These are phyloP conservation scores for Drosophila kurseongensis DNA, from an alignment of 1,140 invertebrate genomes.

Conservation along the genomic window DNA sequence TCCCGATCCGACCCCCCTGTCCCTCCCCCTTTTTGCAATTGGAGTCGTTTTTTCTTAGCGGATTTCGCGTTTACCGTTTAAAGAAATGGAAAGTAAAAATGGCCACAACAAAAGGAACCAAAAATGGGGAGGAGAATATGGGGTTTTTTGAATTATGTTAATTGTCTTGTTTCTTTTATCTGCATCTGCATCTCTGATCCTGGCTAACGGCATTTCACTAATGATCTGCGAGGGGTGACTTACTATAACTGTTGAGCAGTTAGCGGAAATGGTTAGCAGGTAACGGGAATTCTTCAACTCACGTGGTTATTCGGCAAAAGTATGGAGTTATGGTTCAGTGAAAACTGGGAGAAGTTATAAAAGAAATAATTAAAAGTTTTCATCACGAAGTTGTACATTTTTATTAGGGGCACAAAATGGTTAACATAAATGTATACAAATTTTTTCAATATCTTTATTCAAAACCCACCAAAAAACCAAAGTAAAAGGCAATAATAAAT, in stretches of 20 bases:
- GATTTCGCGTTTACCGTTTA: constrained; percentile 77
- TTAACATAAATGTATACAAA: neutral
- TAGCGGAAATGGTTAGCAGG: constrained; percentile 21
- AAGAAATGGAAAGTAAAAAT: constrained; percentile 76
- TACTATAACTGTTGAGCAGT: constrained; percentile 1
- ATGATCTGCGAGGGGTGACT: constrained; percentile 22
- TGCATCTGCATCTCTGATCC: constrained; percentile 52
- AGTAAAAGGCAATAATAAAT: neutral
- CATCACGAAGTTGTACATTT: neutral
- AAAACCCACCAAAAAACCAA: no score
- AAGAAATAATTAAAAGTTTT: neutral
- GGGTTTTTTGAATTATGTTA: constrained; percentile 72
- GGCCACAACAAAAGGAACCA: constrained; percentile 26
- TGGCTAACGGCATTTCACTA: constrained; percentile 59
- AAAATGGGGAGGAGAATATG: constrained; percentile 9
- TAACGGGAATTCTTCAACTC: constrained; percentile 9
- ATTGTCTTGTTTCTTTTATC: constrained; percentile 63
- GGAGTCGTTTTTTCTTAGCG: constrained; percentile 38
- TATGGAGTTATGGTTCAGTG: constrained; percentile 2
- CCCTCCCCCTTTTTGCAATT: constrained; percentile 34
- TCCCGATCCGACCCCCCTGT: constrained; percentile 33
- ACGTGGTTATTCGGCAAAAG: neutral
- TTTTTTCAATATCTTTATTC: no score
- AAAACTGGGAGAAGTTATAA: neutral
- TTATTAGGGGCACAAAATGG: neutral